Evolutionary conservation across 2,797 vertebrate genomes (phyloP), one percentile per base, ranked within the genome.

Genomic region (Morus bassanus): DNA sequence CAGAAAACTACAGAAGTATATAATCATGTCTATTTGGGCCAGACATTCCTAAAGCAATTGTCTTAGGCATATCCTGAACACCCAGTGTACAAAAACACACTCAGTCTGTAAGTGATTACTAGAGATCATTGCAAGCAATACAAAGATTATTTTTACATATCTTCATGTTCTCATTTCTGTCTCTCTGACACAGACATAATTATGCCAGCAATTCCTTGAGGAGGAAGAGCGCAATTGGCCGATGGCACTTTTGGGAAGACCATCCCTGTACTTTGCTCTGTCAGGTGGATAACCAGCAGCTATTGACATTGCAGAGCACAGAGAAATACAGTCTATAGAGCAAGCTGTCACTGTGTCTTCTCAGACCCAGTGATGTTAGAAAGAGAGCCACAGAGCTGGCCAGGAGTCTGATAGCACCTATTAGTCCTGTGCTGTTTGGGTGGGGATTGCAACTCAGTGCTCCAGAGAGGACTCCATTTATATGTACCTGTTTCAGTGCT

Each of bases 31-130:
- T 92, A 2, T 79, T 75, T 84, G 73, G 70, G 37, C 45, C 76
- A 80, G 92, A 92, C 86, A 86, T 90, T 90, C 88, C 83, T 78
- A 37, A 86, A 96, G 37, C 61, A 63, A 75, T 92, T 94, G 80
- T 92, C 8, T 19, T 84, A 37, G 61, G 64, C 86, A 81, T 80
- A 72, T 92, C 88, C 91, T 64, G 83, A 94, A 68, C 45, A 74
- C n/a, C 33, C 64, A 14, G 33, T n/a, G 25, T 57, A 45, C 28
- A 68, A 94, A 89, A 75, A 4, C 83, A 89, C 25, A 8, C 57
- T 80, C 59, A 86, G 13, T 88, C 92, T 94, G 85, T 51, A 95
- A 94, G 46, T 86, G 60, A 90, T 96, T 94, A 93, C 41, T 46
- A 33, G 57, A 91, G 15, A 78, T 51, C 45, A 63, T 35, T 65